Conservation (phyloP, 2,888 invertebrate species). For the Latheticus oryzae region DNA sequence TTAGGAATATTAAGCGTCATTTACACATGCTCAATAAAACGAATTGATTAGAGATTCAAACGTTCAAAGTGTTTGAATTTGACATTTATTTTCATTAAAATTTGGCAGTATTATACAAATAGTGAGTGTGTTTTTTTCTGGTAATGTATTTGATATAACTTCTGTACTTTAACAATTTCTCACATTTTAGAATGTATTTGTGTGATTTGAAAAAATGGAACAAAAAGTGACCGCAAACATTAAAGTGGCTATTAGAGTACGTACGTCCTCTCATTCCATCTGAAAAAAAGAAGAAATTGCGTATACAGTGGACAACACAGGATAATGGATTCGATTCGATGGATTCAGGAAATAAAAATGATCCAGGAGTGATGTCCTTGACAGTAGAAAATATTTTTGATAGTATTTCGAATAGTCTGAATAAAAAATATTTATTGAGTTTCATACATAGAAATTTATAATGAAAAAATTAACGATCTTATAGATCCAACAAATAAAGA, state of each 20-base stretch:
- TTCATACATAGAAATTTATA: conserved; percentile 90
- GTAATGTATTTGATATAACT: too few species aligned
- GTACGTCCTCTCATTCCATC: conserved; percentile 17
- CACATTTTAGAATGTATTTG: too few species aligned
- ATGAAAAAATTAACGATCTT: conserved; percentile 84
- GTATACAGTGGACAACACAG: conserved; percentile 19
- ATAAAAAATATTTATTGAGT: conserved; percentile 84
- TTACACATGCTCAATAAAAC: too few species aligned
- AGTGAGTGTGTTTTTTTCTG: too few species aligned
- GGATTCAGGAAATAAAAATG: conserved; percentile 74
- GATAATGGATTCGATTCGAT: too few species aligned
- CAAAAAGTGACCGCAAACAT: conserved; percentile 33
- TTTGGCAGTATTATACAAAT: too few species aligned
- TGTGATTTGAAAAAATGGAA: too few species aligned
- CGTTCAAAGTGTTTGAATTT: too few species aligned
- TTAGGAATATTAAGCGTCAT: too few species aligned
- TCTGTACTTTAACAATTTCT: too few species aligned
- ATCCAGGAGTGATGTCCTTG: conserved; percentile 81
- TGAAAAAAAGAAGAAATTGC: conserved; percentile 13
- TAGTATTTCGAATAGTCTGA: conserved; percentile 70
- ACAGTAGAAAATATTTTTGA: conserved; percentile 79
- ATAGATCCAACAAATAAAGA: conserved; percentile 72
- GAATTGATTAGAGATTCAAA: too few species aligned
- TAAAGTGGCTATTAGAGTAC: conserved; percentile 23
- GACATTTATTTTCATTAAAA: too few species aligned